Evolutionary conservation across 2,888 invertebrate genomes (phyloP).

Genomic region (Cryptocephalus primarius): DNA sequence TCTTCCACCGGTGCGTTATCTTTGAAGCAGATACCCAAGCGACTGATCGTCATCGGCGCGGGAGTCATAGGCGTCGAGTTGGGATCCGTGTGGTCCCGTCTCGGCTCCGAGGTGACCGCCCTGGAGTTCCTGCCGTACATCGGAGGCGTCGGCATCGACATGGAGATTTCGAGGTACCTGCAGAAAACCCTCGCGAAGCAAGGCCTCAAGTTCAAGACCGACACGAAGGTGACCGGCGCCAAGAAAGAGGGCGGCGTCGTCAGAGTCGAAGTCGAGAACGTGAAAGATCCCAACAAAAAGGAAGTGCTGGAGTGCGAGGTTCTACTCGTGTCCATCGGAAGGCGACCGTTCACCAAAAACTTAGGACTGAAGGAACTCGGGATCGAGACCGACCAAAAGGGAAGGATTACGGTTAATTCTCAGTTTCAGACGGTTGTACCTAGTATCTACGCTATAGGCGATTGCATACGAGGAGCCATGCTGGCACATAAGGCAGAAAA

Average conservation of each 20-base stretch:
- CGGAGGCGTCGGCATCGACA: constrained; percentile 94
- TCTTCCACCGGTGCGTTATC: constrained; percentile 95
- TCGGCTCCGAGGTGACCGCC: constrained; percentile 89
- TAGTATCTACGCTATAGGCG: constrained; percentile 94
- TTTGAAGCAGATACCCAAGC: constrained; percentile 76
- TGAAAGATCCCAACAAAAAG: constrained; percentile 67
- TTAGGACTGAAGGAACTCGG: constrained; percentile 88
- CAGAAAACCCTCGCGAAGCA: constrained; percentile 55
- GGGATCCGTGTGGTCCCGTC: constrained; percentile 86
- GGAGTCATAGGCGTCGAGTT: constrained; percentile 99
- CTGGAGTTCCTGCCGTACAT: constrained; percentile 86
- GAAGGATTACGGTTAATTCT: constrained; percentile 89
- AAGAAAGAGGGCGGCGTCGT: not conserved
- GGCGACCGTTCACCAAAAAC: constrained; percentile 83
- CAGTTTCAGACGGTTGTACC: constrained; percentile 90
- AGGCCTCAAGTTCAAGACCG: constrained; percentile 82
- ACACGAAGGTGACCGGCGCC: constrained; percentile 84
- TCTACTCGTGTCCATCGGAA: constrained; percentile 87
- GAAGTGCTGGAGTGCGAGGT: constrained; percentile 84
- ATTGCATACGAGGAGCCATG: constrained; percentile 98
- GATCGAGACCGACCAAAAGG: constrained; percentile 84
- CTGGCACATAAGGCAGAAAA: constrained; percentile 99
- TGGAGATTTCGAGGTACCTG: not conserved
- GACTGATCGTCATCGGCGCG: constrained; percentile 92
- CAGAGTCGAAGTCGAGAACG: constrained; percentile 47